Conservation (phyloP, 2,113 vertebrate species). For the Vidua macroura region DNA sequence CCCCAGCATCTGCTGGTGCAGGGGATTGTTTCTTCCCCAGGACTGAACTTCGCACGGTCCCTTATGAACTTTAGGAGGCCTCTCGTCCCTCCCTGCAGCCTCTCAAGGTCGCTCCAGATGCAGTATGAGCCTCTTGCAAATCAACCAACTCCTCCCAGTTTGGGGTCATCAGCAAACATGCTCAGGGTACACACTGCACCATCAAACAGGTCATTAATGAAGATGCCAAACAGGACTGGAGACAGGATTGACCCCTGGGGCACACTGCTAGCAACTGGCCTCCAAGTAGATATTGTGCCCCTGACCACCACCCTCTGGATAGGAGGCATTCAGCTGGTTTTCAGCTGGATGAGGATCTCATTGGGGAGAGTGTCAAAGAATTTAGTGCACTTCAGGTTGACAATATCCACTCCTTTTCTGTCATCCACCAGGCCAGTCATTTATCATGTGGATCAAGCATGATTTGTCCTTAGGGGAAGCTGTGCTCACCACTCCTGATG, state of each 20-base stretch:
- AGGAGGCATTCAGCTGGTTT: neutral
- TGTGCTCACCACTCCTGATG: neutral
- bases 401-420: neutral
- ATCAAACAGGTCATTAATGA: neutral
- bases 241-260: neutral
- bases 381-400: neutral
- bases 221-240: neutral
- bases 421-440: neutral
- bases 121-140: neutral
- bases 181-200: neutral
- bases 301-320: neutral
- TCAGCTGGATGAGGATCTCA: neutral
- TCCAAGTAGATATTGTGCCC: neutral
- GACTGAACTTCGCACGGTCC: neutral
- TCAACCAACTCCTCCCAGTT: neutral
- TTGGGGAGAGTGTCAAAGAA: neutral
- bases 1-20: neutral
- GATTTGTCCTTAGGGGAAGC: neutral
- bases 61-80: neutral
- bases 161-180: neutral
- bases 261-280: neutral
- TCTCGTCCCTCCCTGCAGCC: neutral
- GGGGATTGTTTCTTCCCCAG: fast-evolving
- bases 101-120: neutral
- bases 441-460: neutral